Base-by-base conservation (phyloP, 2,888 invertebrate species). In the Adela reaumurella region DNA sequence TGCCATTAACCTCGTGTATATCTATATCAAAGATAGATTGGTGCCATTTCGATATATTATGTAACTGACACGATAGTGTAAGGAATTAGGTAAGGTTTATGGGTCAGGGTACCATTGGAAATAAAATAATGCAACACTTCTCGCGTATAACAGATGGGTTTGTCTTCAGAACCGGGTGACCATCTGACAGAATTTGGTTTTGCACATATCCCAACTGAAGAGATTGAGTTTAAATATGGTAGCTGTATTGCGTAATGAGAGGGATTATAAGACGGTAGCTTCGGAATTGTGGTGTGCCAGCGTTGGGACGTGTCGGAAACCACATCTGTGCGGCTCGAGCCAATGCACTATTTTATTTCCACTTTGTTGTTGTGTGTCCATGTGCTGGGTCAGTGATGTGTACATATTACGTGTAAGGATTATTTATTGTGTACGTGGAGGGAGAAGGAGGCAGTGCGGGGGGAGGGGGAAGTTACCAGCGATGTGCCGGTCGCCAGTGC, bases 1-100 rank as follows among this genome's bases (percentile, higher is more conserved):
- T 78, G 77, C 78, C 77, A 78, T 78, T 77, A 67, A 66, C 43
- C 43, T 6, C 17, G 17, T 43, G 71, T 67, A 77, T 78, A 78
- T 78, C 78, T 67, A 77, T 78, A 78, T 78, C 78, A 78, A 78
- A 78, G 78, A 78, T 77, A 77, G 77, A 74, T 77, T 74, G 78
- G 78, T 78, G 78, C 78, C 78, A 78, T 78, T 76, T 74, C 73
- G 73, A 66, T 73, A 68, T 77, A n/a, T n/a, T n/a, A n/a, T n/a
- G n/a, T n/a, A 71, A 67, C 74, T 66, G 74, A 76, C 63, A 74
- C 63, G 74, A 71, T 74, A 76, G 74, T 56, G 70, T 78, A 74
- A 74, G 77, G 35, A 24, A 35, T 67, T 72, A 68, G 77, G 74
- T 70, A 77, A 74, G 71, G 77, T 74, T 72, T 70, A 74, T 73